Percentiles rank a stretch among this genome's conserved stretches.
Evolutionary conservation across 2,113 vertebrate species (phyloP).

Genomic region (Thamnaconus septentrionalis): DNA sequence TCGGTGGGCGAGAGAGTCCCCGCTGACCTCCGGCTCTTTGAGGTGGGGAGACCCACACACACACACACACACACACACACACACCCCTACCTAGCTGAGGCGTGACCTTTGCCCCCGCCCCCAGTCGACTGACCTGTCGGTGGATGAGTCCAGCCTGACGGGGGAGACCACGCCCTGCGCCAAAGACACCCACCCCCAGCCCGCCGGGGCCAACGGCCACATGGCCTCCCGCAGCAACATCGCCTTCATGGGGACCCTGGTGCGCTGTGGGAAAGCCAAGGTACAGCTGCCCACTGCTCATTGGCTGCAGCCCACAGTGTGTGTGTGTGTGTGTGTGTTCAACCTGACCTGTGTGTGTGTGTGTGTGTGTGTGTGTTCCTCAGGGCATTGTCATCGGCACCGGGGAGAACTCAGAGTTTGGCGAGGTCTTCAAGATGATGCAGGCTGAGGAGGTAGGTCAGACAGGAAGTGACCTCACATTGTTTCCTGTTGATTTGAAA

Average conservation of each 20-base stretch:
- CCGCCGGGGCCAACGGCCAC: constrained; percentile 82
- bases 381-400: constrained; percentile 98
- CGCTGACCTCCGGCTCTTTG: constrained; percentile 92
- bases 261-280: constrained; percentile 97
- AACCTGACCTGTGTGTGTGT: neutral
- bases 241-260: constrained; percentile 98
- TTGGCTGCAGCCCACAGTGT: too few species aligned
- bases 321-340: too few species aligned
- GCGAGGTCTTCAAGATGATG: constrained; percentile 99
- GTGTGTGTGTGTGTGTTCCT: constrained; percentile 3
- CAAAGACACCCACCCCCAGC: constrained; percentile 85
- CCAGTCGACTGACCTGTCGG: constrained; percentile 87
- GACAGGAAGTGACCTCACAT: too few species aligned
- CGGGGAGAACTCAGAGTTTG: constrained; percentile 97
- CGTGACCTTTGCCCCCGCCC: neutral
- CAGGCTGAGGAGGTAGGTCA: constrained; percentile 91
- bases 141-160: constrained; percentile 96
- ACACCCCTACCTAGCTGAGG: neutral
- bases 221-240: constrained; percentile 93
- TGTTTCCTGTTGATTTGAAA: too few species aligned
- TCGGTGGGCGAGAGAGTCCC: constrained; percentile 95
- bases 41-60: constrained; percentile 74
- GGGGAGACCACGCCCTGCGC: constrained; percentile 91
- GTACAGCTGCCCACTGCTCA: constrained; percentile 66
- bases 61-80: neutral